phyloP scores from a whole-genome alignment of 2,797 vertebrate species.

The Hydrophis major region DNA sequence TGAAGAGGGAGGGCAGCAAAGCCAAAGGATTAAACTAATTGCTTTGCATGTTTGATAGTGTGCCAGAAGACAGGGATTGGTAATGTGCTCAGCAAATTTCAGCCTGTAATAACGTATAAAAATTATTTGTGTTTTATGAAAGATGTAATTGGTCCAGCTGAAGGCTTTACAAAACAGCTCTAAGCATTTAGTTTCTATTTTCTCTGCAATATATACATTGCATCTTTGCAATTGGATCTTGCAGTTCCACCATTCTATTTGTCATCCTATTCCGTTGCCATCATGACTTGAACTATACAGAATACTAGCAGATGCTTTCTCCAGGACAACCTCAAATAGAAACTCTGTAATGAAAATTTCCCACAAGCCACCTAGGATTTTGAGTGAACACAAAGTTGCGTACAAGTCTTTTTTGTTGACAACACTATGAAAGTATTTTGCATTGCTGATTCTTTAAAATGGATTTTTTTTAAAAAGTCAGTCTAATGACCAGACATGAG shows the following conservation, averaged over 20 bases:
- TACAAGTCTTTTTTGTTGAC: background rate
- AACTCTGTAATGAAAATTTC: background rate
- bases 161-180: background rate
- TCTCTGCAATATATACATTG: background rate
- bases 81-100: background rate
- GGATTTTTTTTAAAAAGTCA: background rate
- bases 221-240: background rate
- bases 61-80: background rate
- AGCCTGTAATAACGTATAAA: background rate
- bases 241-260: background rate
- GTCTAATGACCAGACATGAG: background rate
- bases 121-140: background rate
- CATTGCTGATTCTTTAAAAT: background rate
- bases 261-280: background rate
- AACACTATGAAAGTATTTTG: background rate
- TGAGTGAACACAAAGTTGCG: background rate
- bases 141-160: background rate
- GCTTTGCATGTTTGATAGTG: background rate
- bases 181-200: background rate
- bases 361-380: background rate
- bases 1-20: background rate
- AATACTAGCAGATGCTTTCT: background rate
- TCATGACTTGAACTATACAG: background rate
- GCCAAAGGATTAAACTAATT: background rate
- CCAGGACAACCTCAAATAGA: background rate